Evolutionary conservation across 1,140 invertebrate genomes (phyloP), one percentile per base, ranked within the genome.

Genomic region (Nasonia vitripennis): DNA sequence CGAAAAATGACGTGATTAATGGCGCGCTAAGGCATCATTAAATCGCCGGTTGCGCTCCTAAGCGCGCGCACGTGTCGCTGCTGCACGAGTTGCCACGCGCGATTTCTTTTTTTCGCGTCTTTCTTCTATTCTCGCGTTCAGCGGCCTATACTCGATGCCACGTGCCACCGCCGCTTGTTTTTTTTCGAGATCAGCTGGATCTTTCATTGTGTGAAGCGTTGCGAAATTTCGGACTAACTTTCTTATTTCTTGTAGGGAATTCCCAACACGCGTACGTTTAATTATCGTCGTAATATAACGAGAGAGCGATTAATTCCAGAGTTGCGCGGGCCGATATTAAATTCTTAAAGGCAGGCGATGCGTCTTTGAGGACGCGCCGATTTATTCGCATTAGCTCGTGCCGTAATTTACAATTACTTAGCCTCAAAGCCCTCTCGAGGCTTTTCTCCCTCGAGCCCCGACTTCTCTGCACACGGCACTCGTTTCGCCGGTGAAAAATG

Each of bases 401-500:
- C 70, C 27, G 48, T 86, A 86, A 86, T 86, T 83, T 79, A 75
- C 81, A 87, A 87, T 87, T 85, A 74, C 75, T 80, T 84, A 84
- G 71, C 78, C 51, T 71, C 17, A 20, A 55, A 82, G 55, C 77
- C 71, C 73, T 74, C 67, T 34, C 34, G 14, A 74, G 79, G 51
- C 75, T 79, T 55, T 86, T 83, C 73, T 41, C 51, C 73, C 81
- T 77, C 73, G 37, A 23, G 2, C 75, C 23, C 75, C 2, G 9
- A 31, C 41, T 48, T 51, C 23, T 51, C n/a, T 51, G 55, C 55
- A 62, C 55, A 62, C 14, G 55, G 55, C 55, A 62, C 17, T n/a
- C 55, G 20, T 20, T 62, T 62, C 55, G 20, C 55, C 17, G 27
- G 84, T 89, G 89, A 90, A 91, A 91, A 90, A 89, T 90, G 87